Percentiles rank a stretch among this genome's conserved stretches.
phyloP scores from a whole-genome alignment of 2,888 invertebrate species.

The Amiota communis region DNA sequence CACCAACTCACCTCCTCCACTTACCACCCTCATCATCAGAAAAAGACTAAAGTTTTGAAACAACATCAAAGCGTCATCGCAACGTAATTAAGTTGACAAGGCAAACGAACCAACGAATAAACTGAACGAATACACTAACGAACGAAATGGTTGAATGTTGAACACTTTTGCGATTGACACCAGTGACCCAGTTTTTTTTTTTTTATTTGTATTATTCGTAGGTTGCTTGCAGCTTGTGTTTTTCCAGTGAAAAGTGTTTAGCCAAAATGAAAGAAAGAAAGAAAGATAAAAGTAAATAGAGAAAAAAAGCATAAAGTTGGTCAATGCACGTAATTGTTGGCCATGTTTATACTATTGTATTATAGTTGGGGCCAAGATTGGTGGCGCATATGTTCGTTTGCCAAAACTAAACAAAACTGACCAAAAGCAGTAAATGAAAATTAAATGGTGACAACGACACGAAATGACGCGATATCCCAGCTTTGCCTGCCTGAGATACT shows the following conservation, averaged over 20 bases:
- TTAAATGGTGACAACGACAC: conserved; percentile 22
- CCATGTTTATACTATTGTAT: not conserved
- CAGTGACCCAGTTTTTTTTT: conserved; percentile 18
- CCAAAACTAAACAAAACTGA: conserved; percentile 17
- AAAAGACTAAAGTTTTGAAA: not conserved
- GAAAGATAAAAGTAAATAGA: not conserved
- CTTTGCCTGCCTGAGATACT: not conserved
- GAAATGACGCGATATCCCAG: not conserved
- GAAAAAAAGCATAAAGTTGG: not conserved
- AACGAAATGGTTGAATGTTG: too few relatives aligned
- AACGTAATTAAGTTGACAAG: conserved; percentile 29
- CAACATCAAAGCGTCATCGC: conserved; percentile 23
- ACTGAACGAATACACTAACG: not conserved
- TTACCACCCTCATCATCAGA: not conserved
- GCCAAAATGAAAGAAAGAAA: not conserved
- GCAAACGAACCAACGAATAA: conserved; percentile 6
- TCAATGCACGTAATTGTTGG: not conserved
- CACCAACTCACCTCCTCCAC: not conserved
- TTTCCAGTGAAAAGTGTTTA: too few relatives aligned
- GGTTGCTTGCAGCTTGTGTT: not conserved
- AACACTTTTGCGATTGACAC: conserved; percentile 15
- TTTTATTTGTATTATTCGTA: not conserved
- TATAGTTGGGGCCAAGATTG: not conserved
- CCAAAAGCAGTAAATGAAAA: conserved; percentile 20
- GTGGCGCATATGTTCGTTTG: conserved; percentile 4